Percentiles rank a stretch among this genome's conserved stretches.
Evolutionary conservation across 1,140 invertebrate species (phyloP).

Genomic region (Rhynchophorus ferrugineus): DNA sequence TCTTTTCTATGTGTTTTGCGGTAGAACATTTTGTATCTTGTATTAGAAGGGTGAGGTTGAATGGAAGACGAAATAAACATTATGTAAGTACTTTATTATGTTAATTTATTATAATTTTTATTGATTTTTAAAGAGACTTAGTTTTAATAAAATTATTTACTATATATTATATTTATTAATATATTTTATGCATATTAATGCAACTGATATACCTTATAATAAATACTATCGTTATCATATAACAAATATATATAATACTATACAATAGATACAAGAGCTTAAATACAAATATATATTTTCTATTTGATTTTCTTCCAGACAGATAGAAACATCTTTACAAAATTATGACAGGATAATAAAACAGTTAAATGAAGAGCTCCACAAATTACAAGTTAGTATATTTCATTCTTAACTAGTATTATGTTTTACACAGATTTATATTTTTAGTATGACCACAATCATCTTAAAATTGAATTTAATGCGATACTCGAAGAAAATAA

Average conservation of each 20-base stretch:
- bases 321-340: conserved; percentile 28
- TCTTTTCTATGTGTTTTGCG: no score
- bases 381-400: conserved; percentile 29
- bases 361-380: conserved; percentile 31
- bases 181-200: not conserved
- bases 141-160: no score
- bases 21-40: no score
- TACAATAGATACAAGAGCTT: no score
- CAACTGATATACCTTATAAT: not conserved
- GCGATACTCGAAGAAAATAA: conserved; percentile 32
- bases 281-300: no score
- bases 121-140: no score
- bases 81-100: no score
- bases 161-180: not conserved
- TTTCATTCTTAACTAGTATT: not conserved
- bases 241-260: no score
- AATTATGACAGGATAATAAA: conserved; percentile 32
- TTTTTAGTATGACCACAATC: conserved; percentile 32
- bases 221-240: no score
- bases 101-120: no score
- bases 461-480: conserved; percentile 27
- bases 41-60: not conserved
- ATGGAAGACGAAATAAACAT: not conserved
- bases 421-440: not conserved
- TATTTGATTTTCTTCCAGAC: conserved; percentile 18